Conservation (phyloP, 2,888 invertebrate species). For the Eumerus sabulonum region DNA sequence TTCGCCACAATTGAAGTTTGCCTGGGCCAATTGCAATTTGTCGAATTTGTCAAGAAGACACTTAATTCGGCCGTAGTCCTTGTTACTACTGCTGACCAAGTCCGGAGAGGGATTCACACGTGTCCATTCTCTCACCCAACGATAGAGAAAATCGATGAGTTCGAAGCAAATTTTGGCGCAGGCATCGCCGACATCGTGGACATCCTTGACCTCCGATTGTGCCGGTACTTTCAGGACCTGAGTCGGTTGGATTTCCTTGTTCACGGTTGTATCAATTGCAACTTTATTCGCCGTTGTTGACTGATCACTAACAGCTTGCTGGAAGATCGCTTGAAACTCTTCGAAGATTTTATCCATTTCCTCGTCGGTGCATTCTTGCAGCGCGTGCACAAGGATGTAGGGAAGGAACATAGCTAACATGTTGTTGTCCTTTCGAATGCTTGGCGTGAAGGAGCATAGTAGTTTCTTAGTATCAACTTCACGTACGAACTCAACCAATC, state of each 20-base stretch:
- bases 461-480: conserved; percentile 82
- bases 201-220: conserved; percentile 70
- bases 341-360: conserved; percentile 79
- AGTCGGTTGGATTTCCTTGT: conserved; percentile 72
- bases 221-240: conserved; percentile 50
- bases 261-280: conserved; percentile 66
- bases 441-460: conserved; percentile 85
- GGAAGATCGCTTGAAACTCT: conserved; percentile 81
- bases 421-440: conserved; percentile 86
- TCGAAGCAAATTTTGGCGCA: conserved; percentile 86
- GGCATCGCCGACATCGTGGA: conserved; percentile 80
- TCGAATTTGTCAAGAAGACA: conserved; percentile 80
- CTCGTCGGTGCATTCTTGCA: conserved; percentile 80
- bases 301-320: conserved; percentile 44
- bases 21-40: conserved; percentile 84
- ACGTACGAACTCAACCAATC: conserved; percentile 83
- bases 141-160: conserved; percentile 86
- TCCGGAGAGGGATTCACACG: conserved; percentile 71
- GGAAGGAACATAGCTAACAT: conserved; percentile 87
- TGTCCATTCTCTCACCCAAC: conserved; percentile 84
- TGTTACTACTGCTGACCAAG: conserved; percentile 75
- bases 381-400: conserved; percentile 84
- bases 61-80: conserved; percentile 72
- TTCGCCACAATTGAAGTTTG: conserved; percentile 87
- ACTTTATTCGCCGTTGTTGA: conserved; percentile 26